Evolutionary conservation across 2,888 invertebrate species (phyloP), one percentile per base, ranked within the genome.

Genomic region (Tipula unca): DNA sequence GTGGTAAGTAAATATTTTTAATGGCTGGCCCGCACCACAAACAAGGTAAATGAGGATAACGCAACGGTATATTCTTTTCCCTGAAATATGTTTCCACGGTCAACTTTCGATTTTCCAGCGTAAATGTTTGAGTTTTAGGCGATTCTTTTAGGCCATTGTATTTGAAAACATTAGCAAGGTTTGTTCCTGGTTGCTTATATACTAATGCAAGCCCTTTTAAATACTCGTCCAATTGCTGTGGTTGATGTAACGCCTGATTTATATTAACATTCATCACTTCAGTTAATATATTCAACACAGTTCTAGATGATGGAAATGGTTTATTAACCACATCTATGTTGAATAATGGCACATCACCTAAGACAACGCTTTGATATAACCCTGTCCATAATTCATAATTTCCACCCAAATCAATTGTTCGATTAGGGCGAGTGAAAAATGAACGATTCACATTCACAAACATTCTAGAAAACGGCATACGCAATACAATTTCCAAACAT

Each of bases 361-460:
- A 94, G 87, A 97, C 94, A 0, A 97, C 97, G 8, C 97, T 96
- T 90, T 98, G 98, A 91, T 96, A 99, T 0, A 97, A 94, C 3
- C 99, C 99, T 86, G 96, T 94, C 95, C 98, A 98, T 89, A 98
- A 94, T 90, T 98, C 97, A 88, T 97, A 92, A 0, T 98, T 97
- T 85, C 94, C 95, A 0, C 95, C 94, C 10, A 99, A 92, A 88
- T 92, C 92, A 0, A 87, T 14, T 10, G 17, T 42, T 1, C 86
- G n/a, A 2, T 13, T 13, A 0, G 93, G 92, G 1, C 91, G 91
- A 35, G 93, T 93, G 90, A 96, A 98, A 89, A 95, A 97, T 14
- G 97, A 96, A 10, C 96, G 93, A 14, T 82, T 82, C 3, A 82
- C 82, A 3, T 82, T 29, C 29, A 89, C 86, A 10, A 88, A 88